phyloP scores from a whole-genome alignment of 1,140 invertebrate genomes.

The Linepithema humile region DNA sequence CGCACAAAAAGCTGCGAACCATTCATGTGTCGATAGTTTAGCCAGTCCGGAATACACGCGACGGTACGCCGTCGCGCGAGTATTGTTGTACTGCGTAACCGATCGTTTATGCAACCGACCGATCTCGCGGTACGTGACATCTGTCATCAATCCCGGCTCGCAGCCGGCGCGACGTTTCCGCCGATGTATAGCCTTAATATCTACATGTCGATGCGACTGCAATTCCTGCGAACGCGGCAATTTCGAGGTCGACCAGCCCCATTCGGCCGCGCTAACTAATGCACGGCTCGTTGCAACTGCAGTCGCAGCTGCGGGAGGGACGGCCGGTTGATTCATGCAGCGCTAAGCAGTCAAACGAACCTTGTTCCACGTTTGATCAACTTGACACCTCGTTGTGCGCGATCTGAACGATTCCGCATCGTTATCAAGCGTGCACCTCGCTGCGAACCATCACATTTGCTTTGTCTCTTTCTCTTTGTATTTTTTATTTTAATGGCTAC shows the following conservation, averaged over 20 bases:
- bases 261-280: slow-evolving; percentile 63
- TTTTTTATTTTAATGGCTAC: background rate
- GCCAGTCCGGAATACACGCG: background rate
- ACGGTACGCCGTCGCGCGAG: background rate
- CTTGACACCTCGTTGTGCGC: slow-evolving; percentile 46
- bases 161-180: slow-evolving; percentile 36
- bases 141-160: slow-evolving; percentile 33
- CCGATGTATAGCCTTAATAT: slow-evolving; percentile 38
- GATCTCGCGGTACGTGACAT: background rate
- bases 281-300: slow-evolving; percentile 38
- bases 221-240: slow-evolving; percentile 28
- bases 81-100: background rate
- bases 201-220: slow-evolving; percentile 43
- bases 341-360: slow-evolving; percentile 64
- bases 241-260: slow-evolving; percentile 44
- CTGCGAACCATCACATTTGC: slow-evolving; percentile 16
- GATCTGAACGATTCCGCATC: background rate
- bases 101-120: slow-evolving; percentile 21
- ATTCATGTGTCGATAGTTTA: background rate
- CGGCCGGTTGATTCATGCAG: slow-evolving; percentile 64
- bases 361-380: slow-evolving; percentile 69
- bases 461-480: background rate
- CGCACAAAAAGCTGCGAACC: no score
- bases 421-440: background rate
- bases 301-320: slow-evolving; percentile 3